Evolutionary conservation across 2,113 vertebrate species (phyloP), one percentile per base, ranked within the genome.

Genomic region (Promerops cafer): DNA sequence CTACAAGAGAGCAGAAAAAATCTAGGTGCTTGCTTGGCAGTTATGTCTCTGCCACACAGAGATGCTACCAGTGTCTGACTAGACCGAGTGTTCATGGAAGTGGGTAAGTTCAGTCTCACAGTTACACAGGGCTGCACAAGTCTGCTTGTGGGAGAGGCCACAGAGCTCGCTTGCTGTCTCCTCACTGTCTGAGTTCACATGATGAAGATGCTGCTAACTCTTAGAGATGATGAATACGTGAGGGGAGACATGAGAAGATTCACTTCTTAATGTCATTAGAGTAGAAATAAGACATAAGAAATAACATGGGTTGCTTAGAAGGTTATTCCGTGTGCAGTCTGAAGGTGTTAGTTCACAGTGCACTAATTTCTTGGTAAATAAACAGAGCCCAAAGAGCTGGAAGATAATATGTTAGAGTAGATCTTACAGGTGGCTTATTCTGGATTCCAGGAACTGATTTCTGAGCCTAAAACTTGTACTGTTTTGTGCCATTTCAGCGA

Each of bases 401-500:
- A 87, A 88, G 44, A 31, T 72, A 33, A 12, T n/a, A 19, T 28
- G 8, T 86, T 90, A 94, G 90, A 66, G 42, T 86, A 93, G 94
- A 23, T 78, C 39, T 81, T 81, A 50, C 16, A 65, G 57, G 9
- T 87, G 60, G 35, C 45, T 87, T 90, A 35, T 80, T 86, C 79
- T 95, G 56, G 69, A 39, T 56, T 37, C 20, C 21, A 90, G 68
- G 31, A 63, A 10, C 26, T 68, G 80, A 78, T 90, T 89, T 42
- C 54, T 49, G 59, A 66, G 64, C 40, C 59, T 94, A 42, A 94
- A 92, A 39, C 42, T 71, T 91, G 68, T 50, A 1, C 37, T 70
- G 0, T 65, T 92, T 10, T 87, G 26, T 93, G 90, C 35, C 70
- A 10, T 95, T 86, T 14, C 96, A 99, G 99, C 98, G 99, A 35